A percentile compares a stretch with the other conserved stretches of the same genome.
Conservation (phyloP, 2,797 vertebrate species). For the Siniperca undulata region DNA sequence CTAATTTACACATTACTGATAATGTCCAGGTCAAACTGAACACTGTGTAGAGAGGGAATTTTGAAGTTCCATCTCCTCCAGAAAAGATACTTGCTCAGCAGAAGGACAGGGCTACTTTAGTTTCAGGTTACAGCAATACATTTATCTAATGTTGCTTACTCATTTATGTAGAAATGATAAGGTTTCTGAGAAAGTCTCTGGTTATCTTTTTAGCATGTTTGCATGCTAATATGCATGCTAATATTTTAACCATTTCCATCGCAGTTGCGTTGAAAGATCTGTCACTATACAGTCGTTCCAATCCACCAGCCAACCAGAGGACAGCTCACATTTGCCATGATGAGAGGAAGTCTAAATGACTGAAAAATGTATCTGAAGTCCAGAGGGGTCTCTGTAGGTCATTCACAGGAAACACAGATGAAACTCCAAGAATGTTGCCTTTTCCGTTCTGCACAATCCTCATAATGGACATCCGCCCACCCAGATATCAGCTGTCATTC, state of each 20-base stretch:
- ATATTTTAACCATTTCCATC: accelerated
- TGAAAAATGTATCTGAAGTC: slow-evolving; percentile 9
- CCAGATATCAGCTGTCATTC: not conserved
- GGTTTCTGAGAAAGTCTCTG: slow-evolving; percentile 26
- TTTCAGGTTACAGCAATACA: slow-evolving; percentile 31
- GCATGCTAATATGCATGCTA: not conserved
- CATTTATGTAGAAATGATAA: slow-evolving; percentile 4
- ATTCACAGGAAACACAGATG: not conserved
- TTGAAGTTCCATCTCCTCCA: slow-evolving; percentile 33
- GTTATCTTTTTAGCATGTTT: not conserved
- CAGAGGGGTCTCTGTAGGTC: not conserved
- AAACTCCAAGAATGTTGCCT: not conserved
- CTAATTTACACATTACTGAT: not conserved
- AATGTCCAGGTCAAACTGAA: not conserved
- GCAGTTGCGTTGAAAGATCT: not conserved
- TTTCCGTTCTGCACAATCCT: not conserved
- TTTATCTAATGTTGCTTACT: slow-evolving; percentile 20
- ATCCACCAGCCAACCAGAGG: not conserved
- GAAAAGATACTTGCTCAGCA: slow-evolving; percentile 37
- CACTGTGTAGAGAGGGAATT: slow-evolving; percentile 21
- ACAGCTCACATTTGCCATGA: not conserved
- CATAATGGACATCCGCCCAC: not conserved
- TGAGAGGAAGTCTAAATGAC: slow-evolving; percentile 7
- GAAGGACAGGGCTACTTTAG: slow-evolving; percentile 1
- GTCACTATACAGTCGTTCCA: not conserved